Evolutionary conservation across 2,113 vertebrate genomes (phyloP).

Genomic region (Chlamydotis undulata): DNA sequence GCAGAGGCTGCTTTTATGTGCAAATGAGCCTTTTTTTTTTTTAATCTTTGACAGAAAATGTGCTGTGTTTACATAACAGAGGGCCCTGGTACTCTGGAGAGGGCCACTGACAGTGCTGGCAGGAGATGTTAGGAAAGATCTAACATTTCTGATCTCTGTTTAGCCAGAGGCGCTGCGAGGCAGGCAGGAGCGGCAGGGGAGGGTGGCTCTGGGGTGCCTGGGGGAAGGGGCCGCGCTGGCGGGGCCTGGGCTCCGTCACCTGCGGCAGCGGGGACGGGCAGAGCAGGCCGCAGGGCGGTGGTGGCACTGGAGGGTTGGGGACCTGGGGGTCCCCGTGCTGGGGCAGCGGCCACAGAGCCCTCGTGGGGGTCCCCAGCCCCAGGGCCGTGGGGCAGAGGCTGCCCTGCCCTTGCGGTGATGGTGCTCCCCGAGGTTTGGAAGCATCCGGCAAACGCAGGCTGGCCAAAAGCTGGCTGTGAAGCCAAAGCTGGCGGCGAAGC

Average conservation of each 20-base stretch:
- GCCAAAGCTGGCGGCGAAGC: background rate
- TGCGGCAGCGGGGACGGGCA: background rate
- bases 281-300: too few relatives aligned
- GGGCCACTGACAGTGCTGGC: constrained; percentile 74
- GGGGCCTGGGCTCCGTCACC: background rate
- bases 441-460: accelerated
- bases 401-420: background rate
- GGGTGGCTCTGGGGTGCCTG: constrained; percentile 33
- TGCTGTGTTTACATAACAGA: constrained; percentile 81
- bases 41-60: constrained; percentile 82
- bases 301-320: background rate
- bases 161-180: constrained; percentile 81
- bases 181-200: constrained; percentile 67
- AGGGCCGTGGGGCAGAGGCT: background rate
- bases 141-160: constrained; percentile 79
- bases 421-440: background rate
- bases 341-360: background rate
- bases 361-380: background rate
- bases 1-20: constrained; percentile 84
- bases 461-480: background rate
- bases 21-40: constrained; percentile 78
- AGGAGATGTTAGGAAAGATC: constrained; percentile 84
- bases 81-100: constrained; percentile 68
- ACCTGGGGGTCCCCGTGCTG: background rate
- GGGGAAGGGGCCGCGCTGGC: background rate